Evolutionary conservation across 2,888 invertebrate species (phyloP), one percentile per base, ranked within the genome.

Genomic region (Hydrotaea diabolus): DNA sequence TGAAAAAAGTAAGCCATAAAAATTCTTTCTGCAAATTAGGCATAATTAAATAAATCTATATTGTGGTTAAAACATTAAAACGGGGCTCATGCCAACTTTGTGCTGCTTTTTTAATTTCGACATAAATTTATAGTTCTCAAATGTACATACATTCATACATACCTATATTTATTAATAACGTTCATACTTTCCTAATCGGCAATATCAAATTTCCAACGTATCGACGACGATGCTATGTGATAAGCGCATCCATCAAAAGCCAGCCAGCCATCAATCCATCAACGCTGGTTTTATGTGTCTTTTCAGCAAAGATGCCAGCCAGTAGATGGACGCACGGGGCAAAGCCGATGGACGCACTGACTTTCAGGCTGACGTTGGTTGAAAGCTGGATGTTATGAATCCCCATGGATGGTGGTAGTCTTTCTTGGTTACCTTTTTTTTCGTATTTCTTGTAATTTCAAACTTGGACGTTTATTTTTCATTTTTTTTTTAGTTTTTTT

Each of bases 391-490:
- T 31, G 36, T 23, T 36, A 17, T 26, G 59, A 59, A 15, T 59
- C 59, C 59, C 59, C 59, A 59, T 59, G 59, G 59, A 59, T 59
- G 59, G 15, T 23, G 59, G 59, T 59, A 55, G 21, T 21, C 59
- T 59, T 59, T 19, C 59, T 59, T 23, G 15, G 36, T 13, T 15
- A 57, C 71, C 26, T 31, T 26, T 62, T 72, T 78, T 62, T 49
- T 31, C 7, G 7, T 31, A 39, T 62, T 74, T 74, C 49, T 53
- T 79, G 49, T 59, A 46, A 73, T 79, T 79, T 62, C 53, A 66
- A 59, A 74, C 73, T 73, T 73, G 57, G 46, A 13, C 66, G 39
- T 64, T 55, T 73, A 11, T 43, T 49, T 73, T 64, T 11, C 31
- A 21, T 31, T 59, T 64, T 36, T 36, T 36, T 36, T 36, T 36